Conservation (phyloP, 1,140 invertebrate species). For the Cydia fagiglandana region DNA sequence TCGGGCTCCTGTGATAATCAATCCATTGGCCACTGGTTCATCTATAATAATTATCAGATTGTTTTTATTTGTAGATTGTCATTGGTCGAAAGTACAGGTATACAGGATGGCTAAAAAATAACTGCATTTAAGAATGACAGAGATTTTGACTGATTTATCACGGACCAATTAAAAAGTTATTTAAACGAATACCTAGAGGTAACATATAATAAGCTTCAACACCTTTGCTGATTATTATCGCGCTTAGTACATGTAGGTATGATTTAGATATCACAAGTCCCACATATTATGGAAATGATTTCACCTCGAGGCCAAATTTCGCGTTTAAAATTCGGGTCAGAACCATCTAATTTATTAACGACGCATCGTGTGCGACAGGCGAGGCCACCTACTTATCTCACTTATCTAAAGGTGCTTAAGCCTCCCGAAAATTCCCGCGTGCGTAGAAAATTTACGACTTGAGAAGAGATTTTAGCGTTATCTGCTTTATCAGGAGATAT, state of each 20-base stretch:
- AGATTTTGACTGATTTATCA: not conserved
- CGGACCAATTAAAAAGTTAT: too few relatives aligned
- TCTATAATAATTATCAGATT: too few relatives aligned
- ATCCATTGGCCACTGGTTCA: too few relatives aligned
- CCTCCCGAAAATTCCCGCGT: conserved; percentile 68
- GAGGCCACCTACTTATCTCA: conserved; percentile 67
- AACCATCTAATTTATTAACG: conserved; percentile 48
- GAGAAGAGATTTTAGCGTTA: conserved; percentile 73
- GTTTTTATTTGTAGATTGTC: too few relatives aligned
- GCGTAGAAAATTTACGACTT: conserved; percentile 73
- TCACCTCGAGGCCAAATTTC: conserved; percentile 8
- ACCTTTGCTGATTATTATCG: not conserved
- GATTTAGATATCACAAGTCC: not conserved
- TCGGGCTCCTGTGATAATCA: too few relatives aligned
- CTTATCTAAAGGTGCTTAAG: conserved; percentile 77
- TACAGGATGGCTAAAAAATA: too few relatives aligned
- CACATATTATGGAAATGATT: conserved; percentile 21
- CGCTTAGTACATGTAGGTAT: not conserved
- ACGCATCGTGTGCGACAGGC: conserved; percentile 52
- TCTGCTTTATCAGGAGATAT: conserved; percentile 73
- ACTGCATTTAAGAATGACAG: too few relatives aligned
- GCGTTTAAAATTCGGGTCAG: conserved; percentile 28
- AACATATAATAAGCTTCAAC: not conserved
- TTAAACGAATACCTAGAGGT: not conserved
- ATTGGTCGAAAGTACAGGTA: too few relatives aligned